These are phyloP conservation scores for Aspidapion aeneum DNA, from an alignment of 2,888 invertebrate genomes.

Conservation along the genomic window DNA sequence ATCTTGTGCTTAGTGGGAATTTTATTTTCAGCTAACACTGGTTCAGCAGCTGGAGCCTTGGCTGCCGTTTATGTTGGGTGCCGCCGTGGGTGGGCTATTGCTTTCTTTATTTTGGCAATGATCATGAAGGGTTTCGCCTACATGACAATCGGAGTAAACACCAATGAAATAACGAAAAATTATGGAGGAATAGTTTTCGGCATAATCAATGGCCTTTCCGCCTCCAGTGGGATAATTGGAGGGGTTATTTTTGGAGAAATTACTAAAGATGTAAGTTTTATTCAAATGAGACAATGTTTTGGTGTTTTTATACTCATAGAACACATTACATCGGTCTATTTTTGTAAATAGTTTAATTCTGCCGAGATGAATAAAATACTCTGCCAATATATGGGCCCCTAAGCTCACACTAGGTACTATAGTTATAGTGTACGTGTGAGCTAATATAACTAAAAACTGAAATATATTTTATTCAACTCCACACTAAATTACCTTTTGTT, in stretches of 20 bases:
- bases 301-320: too few species aligned
- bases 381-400: too few species aligned
- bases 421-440: too few species aligned
- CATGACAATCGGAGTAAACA: slow-evolving; percentile 60
- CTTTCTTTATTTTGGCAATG: slow-evolving; percentile 57
- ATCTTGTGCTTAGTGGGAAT: too few species aligned
- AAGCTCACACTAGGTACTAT: too few species aligned
- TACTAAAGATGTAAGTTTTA: slow-evolving; percentile 56
- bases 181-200: slow-evolving; percentile 60
- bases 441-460: too few species aligned
- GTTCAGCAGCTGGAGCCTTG: slow-evolving; percentile 59
- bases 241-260: slow-evolving; percentile 56
- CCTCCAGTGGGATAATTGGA: slow-evolving; percentile 56
- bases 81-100: slow-evolving; percentile 50
- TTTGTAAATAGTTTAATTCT: too few species aligned
- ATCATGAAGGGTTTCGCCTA: slow-evolving; percentile 65
- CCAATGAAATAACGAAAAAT: slow-evolving; percentile 58
- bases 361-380: too few species aligned
- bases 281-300: too few species aligned
- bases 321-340: too few species aligned
- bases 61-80: slow-evolving; percentile 62
- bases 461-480: too few species aligned
- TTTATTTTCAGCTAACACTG: slow-evolving; percentile 52
- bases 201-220: slow-evolving; percentile 57
- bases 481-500: too few species aligned